Evolutionary conservation across 2,888 invertebrate species (phyloP), one percentile per base, ranked within the genome.

Genomic region (Watsonalla cultraria): DNA sequence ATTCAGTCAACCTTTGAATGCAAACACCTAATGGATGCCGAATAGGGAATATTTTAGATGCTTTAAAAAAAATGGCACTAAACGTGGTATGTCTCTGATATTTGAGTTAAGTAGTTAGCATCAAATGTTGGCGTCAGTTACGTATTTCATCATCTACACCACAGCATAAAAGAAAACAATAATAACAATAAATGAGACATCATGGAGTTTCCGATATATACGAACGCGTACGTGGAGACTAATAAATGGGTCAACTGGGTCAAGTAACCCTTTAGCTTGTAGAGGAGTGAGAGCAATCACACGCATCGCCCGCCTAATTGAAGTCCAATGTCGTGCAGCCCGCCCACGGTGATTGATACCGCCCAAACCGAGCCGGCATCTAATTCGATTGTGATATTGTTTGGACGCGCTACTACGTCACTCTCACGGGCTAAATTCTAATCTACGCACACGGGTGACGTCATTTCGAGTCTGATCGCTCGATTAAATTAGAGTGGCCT

Each of bases 331-430:
- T 90, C 90, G 86, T 79, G 74, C 84, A 65, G 83, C 82, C 83
- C 89, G 85, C 88, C 88, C 84, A 84, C 84, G 82, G 85, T 87
- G 90, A 89, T 89, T 88, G 87, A 89, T 89, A 87, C 86, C 83
- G 80, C 80, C 82, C 83, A 78, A 78, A 75, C 75, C 77, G 73
- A 74, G 74, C 71, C 76, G 73, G 80, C 80, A 77, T 84, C 85
- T 86, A 87, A 88, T 87, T 84, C 83, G 83, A 86, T 86, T 84
- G 82, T 83, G 76, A 84, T 83, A 85, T 82, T 84, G 85, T 86
- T 85, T 84, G 79, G 76, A 77, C 79, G 79, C 77, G 66, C 76
- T 69, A 72, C 74, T 68, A 76, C 78, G 76, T 82, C 80, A 80
- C 78, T 74, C 74, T 74, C 70, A 66, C 71, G 69, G 70, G 74